Conservation (phyloP, 2,888 invertebrate species). For the Beris chalybata region DNA sequence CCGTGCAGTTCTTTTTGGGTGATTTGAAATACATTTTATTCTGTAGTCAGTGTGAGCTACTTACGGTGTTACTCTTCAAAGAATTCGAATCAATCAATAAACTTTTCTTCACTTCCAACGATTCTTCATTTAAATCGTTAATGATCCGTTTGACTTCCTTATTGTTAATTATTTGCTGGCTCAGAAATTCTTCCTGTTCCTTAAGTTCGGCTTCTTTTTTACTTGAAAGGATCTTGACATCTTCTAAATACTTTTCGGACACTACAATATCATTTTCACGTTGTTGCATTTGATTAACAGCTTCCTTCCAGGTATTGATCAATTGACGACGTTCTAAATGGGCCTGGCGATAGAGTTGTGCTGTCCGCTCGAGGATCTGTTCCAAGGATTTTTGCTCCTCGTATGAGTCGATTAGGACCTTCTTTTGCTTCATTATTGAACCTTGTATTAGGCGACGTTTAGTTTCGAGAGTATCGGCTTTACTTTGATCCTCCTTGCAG, state of each 20-base stretch:
- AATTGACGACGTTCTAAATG: constrained; percentile 68
- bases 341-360: constrained; percentile 60
- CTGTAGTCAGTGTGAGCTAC: not conserved
- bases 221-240: constrained; percentile 42
- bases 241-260: constrained; percentile 55
- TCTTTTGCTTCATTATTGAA: constrained; percentile 56
- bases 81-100: constrained; percentile 49
- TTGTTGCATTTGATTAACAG: constrained; percentile 69
- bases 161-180: constrained; percentile 60
- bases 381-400: constrained; percentile 62
- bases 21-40: constrained; percentile 36
- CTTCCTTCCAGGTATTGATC: constrained; percentile 72
- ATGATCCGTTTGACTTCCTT: constrained; percentile 56
- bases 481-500: constrained; percentile 69
- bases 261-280: constrained; percentile 68
- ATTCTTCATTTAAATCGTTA: constrained; percentile 52
- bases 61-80: constrained; percentile 56
- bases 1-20: constrained; percentile 51
- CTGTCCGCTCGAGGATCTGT: constrained; percentile 59
- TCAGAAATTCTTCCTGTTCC: constrained; percentile 58
- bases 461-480: constrained; percentile 64
- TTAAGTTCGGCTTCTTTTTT: constrained; percentile 54
- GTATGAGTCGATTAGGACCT: constrained; percentile 55
- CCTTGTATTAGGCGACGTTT: constrained; percentile 60
- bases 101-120: constrained; percentile 53